A percentile compares a stretch with the other conserved stretches of the same genome.
Conservation (phyloP, 2,888 invertebrate genomes). For the Phlogophora meticulosa region DNA sequence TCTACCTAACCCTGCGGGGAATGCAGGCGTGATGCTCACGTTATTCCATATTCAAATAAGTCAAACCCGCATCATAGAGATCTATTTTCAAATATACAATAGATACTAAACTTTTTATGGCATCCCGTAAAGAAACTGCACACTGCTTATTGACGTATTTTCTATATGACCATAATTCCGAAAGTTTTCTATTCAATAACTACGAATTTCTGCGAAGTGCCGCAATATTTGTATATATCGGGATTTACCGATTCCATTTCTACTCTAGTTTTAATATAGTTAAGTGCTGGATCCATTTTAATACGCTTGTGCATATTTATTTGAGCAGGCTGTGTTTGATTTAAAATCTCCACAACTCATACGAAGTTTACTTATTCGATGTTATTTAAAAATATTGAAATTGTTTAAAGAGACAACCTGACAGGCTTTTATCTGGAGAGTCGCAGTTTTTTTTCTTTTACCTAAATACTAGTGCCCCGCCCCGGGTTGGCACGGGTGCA, state of each 20-base stretch:
- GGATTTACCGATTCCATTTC: constrained; percentile 61
- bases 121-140: constrained; percentile 2
- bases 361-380: background rate
- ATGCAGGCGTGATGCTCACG: no score
- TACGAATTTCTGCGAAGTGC: constrained; percentile 53
- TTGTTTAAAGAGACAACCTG: background rate
- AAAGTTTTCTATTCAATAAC: constrained; percentile 44
- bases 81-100: constrained; percentile 8
- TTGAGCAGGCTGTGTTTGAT: constrained; percentile 21
- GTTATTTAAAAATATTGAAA: constrained; percentile 2
- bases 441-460: no score
- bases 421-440: background rate
- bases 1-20: no score
- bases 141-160: constrained; percentile 13
- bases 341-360: constrained; percentile 19
- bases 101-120: background rate
- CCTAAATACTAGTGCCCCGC: no score
- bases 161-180: constrained; percentile 1
- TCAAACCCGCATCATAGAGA: background rate
- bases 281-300: constrained; percentile 66
- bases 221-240: constrained; percentile 60
- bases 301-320: constrained; percentile 41
- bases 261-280: constrained; percentile 67
- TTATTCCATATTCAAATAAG: background rate
- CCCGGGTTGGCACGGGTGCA: no score